Conservation (phyloP, 2,888 invertebrate genomes). For the Anorthoa munda region DNA sequence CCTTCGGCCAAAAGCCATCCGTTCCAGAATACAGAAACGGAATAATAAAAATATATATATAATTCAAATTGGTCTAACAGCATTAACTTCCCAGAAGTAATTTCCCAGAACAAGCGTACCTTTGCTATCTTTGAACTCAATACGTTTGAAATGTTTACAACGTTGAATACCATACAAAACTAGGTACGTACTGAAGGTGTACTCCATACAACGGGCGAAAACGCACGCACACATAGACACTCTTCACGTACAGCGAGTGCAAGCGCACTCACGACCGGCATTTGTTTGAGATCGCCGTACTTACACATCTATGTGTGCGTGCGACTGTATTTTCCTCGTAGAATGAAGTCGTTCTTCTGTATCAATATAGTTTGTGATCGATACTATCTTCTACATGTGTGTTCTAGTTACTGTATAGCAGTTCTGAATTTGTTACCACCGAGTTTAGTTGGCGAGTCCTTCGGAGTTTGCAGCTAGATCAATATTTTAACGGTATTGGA, state of each 20-base stretch:
- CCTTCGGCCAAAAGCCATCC: no score
- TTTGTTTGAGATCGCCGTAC: not conserved
- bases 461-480: slow-evolving; percentile 37
- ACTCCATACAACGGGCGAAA: not conserved
- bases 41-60: no score
- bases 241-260: not conserved
- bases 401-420: slow-evolving; percentile 29
- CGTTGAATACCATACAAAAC: slow-evolving; percentile 5
- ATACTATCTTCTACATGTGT: slow-evolving; percentile 25
- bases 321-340: not conserved
- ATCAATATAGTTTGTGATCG: no score
- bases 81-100: not conserved
- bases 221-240: not conserved
- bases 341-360: not conserved
- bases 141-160: slow-evolving; percentile 42
- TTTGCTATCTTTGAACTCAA: slow-evolving; percentile 42
- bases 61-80: slow-evolving; percentile 4
- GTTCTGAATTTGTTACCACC: slow-evolving; percentile 48
- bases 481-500: slow-evolving; percentile 38
- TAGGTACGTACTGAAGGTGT: not conserved
- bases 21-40: not conserved
- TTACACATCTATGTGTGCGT: not conserved
- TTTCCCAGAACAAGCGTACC: slow-evolving; percentile 23
- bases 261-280: not conserved
- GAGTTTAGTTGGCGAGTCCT: slow-evolving; percentile 30